Conservation (phyloP, 2,113 vertebrate genomes). For the Sterrhoptilus dennistouni region DNA sequence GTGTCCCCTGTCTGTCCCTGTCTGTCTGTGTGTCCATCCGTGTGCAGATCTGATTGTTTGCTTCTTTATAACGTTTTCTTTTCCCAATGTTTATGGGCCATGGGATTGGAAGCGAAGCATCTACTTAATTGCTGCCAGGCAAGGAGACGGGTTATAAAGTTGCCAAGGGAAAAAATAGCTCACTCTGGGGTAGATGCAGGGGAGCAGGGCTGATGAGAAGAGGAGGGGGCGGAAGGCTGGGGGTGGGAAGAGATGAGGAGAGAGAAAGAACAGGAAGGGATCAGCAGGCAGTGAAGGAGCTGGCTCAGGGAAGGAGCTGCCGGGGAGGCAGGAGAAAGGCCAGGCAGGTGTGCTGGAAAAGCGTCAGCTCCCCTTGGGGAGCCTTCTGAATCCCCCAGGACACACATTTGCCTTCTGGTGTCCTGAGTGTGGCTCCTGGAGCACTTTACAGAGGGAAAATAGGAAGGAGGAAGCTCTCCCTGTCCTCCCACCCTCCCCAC, state of each 20-base stretch:
- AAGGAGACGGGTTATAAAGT: constrained; percentile 54
- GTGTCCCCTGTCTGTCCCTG: not conserved
- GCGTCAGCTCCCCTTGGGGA: no score
- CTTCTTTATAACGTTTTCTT: not conserved
- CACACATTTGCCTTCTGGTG: fast-evolving
- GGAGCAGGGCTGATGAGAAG: not conserved
- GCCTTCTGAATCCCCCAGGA: not conserved
- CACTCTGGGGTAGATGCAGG: not conserved
- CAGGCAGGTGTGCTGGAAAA: not conserved
- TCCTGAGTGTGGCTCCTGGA: fast-evolving
- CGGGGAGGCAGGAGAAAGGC: not conserved
- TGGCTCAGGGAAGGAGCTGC: not conserved
- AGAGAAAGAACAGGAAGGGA: not conserved
- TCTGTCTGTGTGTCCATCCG: not conserved
- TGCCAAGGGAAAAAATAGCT: constrained; percentile 49
- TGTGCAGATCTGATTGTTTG: not conserved
- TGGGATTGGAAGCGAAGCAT: constrained; percentile 52
- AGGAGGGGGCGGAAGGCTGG: not conserved
- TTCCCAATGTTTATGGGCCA: constrained; percentile 15
- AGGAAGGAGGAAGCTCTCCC: not conserved
- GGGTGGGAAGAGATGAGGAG: not conserved
- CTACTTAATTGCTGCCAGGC: constrained; percentile 55
- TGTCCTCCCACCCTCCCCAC: not conserved
- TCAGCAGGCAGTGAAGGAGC: not conserved
- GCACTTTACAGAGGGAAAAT: not conserved